Base-by-base conservation (phyloP, 2,797 vertebrate genomes). In the Chloroceryle inda region DNA sequence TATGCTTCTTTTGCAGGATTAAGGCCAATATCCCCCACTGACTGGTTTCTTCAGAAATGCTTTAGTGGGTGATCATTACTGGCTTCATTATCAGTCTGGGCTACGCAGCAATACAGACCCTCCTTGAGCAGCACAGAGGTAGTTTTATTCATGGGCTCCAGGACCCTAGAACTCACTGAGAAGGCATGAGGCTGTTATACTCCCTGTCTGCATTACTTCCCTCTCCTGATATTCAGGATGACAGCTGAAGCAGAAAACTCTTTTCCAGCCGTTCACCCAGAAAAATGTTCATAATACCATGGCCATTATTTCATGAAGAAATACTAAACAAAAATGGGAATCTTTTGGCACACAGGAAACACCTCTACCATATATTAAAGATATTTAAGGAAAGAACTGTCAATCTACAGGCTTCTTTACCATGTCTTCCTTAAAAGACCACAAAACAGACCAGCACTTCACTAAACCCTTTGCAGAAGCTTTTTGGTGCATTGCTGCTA, bases 61-160 rank as follows among this genome's bases (percentile, higher is more conserved):
- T 86, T 86, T 42, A 66, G 26, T 8, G 19, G 6, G 12, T 84
- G n/a, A 67, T 69, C 27, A 19, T 69, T 23, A 74, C 67, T 52
- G n/a, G 33, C 50, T 78, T 86, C 17, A 10, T 29, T 31, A 17
- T 24, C 53, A 69, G 20, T 21, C 44, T 59, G 24, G 16, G 19
- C 40, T 59, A 10, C 7, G 31, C 0, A 44, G 38, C 0, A 1
- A 16, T 15, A 64, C 1, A 1, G 24, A 6, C 5, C 29, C 38
- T 47, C 31, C 45, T 47, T 47, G 31, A 31, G 62, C 21, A 81
- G 40, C 38, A 67, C 24, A 84, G 58, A 50, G 29, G 10, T 42
- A 78, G n/a, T n/a, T 64, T 52, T 53, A 80, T 23, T 38, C 35
- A 35, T 0, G 0, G 24, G 27, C 10, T 14, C 20, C 58, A 58